Conservation (phyloP, 1,140 invertebrate species). For the Aethina tumida region DNA sequence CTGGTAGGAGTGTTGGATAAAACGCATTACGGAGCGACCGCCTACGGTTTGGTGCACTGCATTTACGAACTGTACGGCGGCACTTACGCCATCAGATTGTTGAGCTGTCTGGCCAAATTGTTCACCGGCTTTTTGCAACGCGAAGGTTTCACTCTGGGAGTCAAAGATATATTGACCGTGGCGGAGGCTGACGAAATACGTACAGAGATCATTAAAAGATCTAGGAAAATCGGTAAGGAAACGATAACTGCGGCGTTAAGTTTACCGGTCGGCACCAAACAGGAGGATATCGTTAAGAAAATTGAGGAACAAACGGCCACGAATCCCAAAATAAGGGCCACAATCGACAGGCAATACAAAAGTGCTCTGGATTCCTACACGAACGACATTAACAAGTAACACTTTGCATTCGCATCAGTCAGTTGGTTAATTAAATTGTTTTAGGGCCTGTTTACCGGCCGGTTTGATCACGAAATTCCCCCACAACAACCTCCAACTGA, state of each 20-base stretch:
- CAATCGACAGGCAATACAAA: conserved; percentile 85
- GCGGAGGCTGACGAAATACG: conserved; percentile 61
- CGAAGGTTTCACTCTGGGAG: conserved; percentile 89
- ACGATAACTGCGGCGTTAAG: conserved; percentile 65
- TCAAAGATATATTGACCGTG: conserved; percentile 86
- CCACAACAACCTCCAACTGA: conserved; percentile 90
- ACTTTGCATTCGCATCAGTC: background rate
- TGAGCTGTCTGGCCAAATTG: conserved; percentile 84
- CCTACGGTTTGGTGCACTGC: conserved; percentile 86
- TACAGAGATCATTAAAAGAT: conserved; percentile 56
- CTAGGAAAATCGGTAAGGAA: conserved; percentile 44
- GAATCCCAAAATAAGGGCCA: conserved; percentile 66
- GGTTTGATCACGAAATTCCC: conserved; percentile 85
- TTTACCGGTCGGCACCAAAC: conserved; percentile 45
- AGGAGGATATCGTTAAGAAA: conserved; percentile 49
- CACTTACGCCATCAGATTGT: conserved; percentile 61
- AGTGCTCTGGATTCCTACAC: conserved; percentile 68
- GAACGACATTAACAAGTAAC: conserved; percentile 78
- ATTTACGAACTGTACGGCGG: conserved; percentile 94
- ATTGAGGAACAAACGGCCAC: conserved; percentile 60
- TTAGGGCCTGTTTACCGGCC: conserved; percentile 60
- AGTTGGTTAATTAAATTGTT: conserved; percentile 8
- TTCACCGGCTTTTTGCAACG: conserved; percentile 86
- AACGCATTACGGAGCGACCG: conserved; percentile 89
- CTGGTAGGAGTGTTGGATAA: conserved; percentile 94